Percentiles rank a stretch among this genome's conserved stretches.
Evolutionary conservation across 2,113 vertebrate genomes (phyloP).

Genomic region (Pteruthius melanotis): DNA sequence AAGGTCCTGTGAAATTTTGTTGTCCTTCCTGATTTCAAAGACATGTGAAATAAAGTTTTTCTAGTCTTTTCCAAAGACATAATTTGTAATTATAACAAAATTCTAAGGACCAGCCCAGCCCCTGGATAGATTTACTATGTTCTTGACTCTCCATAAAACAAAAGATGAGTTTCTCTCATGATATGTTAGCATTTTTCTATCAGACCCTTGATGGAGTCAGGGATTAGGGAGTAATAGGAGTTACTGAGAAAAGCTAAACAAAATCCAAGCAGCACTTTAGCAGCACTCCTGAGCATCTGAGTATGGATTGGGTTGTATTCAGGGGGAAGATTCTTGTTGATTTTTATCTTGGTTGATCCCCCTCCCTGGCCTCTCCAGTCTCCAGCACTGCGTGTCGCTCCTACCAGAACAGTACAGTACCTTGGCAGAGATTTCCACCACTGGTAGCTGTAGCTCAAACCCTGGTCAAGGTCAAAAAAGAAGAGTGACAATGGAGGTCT

Average conservation of each 20-base stretch:
- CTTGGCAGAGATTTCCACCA: not conserved
- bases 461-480: not conserved
- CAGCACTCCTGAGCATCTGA: not conserved
- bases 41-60: constrained; percentile 1
- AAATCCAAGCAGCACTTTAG: not conserved
- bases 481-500: not conserved
- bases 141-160: not conserved
- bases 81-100: not conserved
- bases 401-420: not conserved
- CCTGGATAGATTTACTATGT: not conserved
- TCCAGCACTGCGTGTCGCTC: not conserved
- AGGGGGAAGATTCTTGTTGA: not conserved
- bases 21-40: not conserved
- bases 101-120: not conserved
- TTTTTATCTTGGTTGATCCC: not conserved
- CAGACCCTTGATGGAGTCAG: not conserved
- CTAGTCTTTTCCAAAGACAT: not conserved
- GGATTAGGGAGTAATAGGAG: not conserved
- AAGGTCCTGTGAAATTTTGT: constrained; percentile 12
- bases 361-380: not conserved
- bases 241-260: not conserved
- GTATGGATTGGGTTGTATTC: not conserved
- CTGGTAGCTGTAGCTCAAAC: not conserved
- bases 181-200: not conserved
- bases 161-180: not conserved